A percentile compares a stretch with the other conserved stretches of the same genome.
These are phyloP conservation scores for Zophobas morio DNA, from an alignment of 1,140 invertebrate genomes.

Conservation along the genomic window DNA sequence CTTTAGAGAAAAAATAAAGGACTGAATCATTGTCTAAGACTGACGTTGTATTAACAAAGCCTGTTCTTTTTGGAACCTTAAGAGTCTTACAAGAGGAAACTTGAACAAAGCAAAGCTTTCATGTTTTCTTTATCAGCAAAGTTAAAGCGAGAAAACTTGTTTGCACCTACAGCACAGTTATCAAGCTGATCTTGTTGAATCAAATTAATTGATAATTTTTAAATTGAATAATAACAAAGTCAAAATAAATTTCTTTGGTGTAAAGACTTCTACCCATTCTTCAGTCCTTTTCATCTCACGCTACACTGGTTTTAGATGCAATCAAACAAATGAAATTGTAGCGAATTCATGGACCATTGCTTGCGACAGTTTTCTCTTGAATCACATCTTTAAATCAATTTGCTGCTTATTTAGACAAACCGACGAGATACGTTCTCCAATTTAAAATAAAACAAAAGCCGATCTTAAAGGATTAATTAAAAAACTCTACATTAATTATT, in stretches of 20 bases:
- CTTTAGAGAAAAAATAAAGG: neutral
- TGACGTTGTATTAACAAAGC: constrained; percentile 38
- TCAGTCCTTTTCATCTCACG: constrained; percentile 23
- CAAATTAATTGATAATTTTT: constrained; percentile 41
- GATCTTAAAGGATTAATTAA: constrained; percentile 22
- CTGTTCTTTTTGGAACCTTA: constrained; percentile 14
- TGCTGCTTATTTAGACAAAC: constrained; percentile 32
- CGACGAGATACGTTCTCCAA: neutral
- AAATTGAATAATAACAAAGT: constrained; percentile 23
- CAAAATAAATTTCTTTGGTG: constrained; percentile 15
- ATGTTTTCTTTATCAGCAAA: constrained; percentile 40
- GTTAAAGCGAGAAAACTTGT: constrained; percentile 35
- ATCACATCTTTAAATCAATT: constrained; percentile 33
- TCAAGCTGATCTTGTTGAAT: neutral
- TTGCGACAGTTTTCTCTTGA: constrained; percentile 31
- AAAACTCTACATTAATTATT: neutral
- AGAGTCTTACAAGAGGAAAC: constrained; percentile 24
- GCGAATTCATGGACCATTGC: constrained; percentile 37
- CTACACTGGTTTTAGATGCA: constrained; percentile 31
- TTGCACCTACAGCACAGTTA: constrained; percentile 1
- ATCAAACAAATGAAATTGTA: constrained; percentile 38
- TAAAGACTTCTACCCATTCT: constrained; percentile 2
- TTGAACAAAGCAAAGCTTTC: constrained; percentile 36
- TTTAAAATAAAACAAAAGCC: constrained; percentile 4
- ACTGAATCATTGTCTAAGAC: constrained; percentile 5